phyloP scores from a whole-genome alignment of 2,797 vertebrate genomes.

The Euphonia xanthogaster region DNA sequence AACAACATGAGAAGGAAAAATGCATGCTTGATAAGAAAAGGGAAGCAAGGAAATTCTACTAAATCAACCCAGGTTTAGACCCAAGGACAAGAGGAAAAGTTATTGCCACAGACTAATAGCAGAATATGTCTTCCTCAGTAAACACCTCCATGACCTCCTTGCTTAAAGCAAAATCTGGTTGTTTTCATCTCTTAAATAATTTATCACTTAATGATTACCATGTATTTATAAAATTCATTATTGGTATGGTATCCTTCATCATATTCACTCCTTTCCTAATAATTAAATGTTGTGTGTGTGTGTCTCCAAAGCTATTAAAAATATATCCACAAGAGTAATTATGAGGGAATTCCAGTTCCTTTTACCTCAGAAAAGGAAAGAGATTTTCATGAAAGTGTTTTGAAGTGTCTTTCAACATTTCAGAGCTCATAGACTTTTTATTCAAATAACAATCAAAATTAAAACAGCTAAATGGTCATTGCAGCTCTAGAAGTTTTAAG shows the following conservation, averaged over 20 bases:
- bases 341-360: neutral
- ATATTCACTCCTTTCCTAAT: slow-evolving; percentile 26
- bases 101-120: neutral
- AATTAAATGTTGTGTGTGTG: slow-evolving; percentile 22
- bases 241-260: slow-evolving; percentile 22
- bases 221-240: slow-evolving; percentile 35
- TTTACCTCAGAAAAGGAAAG: slow-evolving; percentile 30
- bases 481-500: neutral
- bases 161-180: slow-evolving; percentile 13
- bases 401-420: slow-evolving; percentile 6
- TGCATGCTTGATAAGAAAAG: neutral
- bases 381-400: slow-evolving; percentile 11
- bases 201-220: slow-evolving; percentile 39
- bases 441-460: slow-evolving; percentile 22
- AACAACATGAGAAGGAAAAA: neutral
- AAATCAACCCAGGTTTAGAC: neutral
- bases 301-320: slow-evolving; percentile 25
- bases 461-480: neutral
- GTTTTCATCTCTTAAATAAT: slow-evolving; percentile 7
- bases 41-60: neutral
- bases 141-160: neutral
- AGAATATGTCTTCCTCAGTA: neutral
- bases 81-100: neutral
- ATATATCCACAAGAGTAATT: slow-evolving; percentile 43
- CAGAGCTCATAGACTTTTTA: slow-evolving; percentile 25